phyloP scores from a whole-genome alignment of 2,113 vertebrate genomes.

The Eurypyga helias region DNA sequence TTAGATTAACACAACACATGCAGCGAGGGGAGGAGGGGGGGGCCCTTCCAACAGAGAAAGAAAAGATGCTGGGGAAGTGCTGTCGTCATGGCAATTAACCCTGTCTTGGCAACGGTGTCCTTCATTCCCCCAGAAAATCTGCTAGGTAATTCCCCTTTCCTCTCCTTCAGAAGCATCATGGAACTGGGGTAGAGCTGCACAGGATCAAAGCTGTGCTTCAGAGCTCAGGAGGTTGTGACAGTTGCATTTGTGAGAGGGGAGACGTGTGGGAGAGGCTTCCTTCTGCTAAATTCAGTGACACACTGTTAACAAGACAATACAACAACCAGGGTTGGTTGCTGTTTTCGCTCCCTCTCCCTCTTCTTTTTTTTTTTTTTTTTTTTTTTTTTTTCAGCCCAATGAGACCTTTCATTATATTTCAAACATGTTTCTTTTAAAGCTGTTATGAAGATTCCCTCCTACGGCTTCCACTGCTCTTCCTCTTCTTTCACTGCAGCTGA shows the following conservation, averaged over 20 bases:
- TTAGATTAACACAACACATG: constrained; percentile 71
- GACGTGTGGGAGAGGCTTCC: constrained; percentile 38
- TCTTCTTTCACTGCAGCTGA: constrained; percentile 23
- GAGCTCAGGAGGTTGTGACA: constrained; percentile 13
- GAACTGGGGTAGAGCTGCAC: constrained; percentile 17
- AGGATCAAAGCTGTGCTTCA: constrained; percentile 10
- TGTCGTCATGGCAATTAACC: constrained; percentile 65
- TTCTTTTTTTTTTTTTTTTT: not conserved
- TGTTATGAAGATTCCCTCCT: constrained; percentile 53
- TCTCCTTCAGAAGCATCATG: not conserved
- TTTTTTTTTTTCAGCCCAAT: not conserved
- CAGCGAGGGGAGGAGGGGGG: constrained; percentile 33
- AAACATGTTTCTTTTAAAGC: constrained; percentile 52
- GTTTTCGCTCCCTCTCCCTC: not conserved
- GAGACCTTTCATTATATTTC: constrained; percentile 58
- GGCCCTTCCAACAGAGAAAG: not conserved
- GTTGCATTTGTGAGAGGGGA: not conserved
- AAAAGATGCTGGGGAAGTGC: constrained; percentile 19
- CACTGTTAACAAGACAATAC: constrained; percentile 62
- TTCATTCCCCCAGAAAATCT: not conserved
- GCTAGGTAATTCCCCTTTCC: constrained; percentile 1
- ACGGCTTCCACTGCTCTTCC: constrained; percentile 48
- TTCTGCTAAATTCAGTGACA: constrained; percentile 51
- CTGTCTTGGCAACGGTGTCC: not conserved
- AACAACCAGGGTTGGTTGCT: constrained; percentile 33